These are phyloP conservation scores for Gila orcuttii DNA, from an alignment of 2,113 vertebrate genomes.

Conservation along the genomic window DNA sequence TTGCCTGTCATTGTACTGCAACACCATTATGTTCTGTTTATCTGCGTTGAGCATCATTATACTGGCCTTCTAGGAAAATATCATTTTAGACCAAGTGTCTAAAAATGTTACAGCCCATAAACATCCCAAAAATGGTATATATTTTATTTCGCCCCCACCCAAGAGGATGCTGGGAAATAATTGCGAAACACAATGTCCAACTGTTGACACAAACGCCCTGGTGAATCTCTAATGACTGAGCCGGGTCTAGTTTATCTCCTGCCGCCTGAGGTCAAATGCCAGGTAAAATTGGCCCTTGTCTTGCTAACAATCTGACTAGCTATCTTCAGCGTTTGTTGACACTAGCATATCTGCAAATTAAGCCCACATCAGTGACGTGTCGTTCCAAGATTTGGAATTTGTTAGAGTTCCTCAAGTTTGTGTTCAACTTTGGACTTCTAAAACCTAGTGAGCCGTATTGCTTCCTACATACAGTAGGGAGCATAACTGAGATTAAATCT, in stretches of 20 bases:
- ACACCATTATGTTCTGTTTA: neutral
- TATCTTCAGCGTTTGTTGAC: conserved; percentile 28
- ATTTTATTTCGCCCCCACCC: neutral
- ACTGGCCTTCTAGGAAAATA: neutral
- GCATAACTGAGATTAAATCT: neutral
- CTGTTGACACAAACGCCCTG: conserved; percentile 11
- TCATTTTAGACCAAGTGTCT: neutral
- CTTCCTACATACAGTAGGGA: neutral
- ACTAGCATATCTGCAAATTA: neutral
- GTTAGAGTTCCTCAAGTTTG: neutral
- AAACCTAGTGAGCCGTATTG: neutral
- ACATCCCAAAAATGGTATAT: conserved; percentile 4
- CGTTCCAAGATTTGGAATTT: neutral
- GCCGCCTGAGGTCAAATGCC: conserved; percentile 44
- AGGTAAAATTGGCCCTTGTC: conserved; percentile 35
- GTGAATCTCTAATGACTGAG: conserved; percentile 36
- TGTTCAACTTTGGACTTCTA: neutral
- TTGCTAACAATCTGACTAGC: conserved; percentile 45
- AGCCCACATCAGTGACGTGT: neutral
- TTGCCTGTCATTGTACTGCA: neutral
- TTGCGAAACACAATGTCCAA: neutral
- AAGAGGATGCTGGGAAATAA: neutral
- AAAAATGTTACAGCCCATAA: conserved; percentile 10
- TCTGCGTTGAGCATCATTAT: neutral
- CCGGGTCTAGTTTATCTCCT: conserved; percentile 16